Percentiles rank a stretch among this genome's conserved stretches.
phyloP scores from a whole-genome alignment of 2,113 vertebrate species.

The Atrichornis clamosus region DNA sequence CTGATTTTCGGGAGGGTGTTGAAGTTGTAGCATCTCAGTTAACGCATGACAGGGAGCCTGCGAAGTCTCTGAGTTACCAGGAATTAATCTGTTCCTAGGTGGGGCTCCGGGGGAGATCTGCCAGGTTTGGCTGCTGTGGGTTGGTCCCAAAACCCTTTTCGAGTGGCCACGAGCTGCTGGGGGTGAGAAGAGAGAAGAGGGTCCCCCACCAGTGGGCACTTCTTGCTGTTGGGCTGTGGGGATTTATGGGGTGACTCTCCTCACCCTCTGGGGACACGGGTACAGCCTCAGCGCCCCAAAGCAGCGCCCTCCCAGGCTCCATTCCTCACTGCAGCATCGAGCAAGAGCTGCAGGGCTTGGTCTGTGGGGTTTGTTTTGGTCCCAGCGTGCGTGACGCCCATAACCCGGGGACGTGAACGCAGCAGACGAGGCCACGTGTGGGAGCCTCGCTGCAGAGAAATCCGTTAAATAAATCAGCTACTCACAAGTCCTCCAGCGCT shows the following conservation, averaged over 20 bases:
- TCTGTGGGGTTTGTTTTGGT: not conserved
- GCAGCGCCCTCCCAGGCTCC: not conserved
- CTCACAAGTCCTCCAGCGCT: not conserved
- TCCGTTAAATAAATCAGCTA: not conserved
- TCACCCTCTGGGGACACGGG: not conserved
- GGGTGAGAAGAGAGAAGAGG: not conserved
- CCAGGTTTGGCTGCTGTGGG: not conserved
- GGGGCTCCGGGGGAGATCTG: not conserved
- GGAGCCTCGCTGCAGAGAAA: not conserved
- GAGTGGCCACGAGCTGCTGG: not conserved
- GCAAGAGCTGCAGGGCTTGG: not conserved
- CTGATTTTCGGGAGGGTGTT: not conserved
- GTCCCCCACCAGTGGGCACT: not conserved
- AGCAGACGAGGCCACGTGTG: fast-evolving
- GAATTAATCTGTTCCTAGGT: not conserved
- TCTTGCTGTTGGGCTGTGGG: not conserved
- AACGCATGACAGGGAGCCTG: not conserved
- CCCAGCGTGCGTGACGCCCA: fast-evolving
- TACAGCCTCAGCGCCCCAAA: not conserved
- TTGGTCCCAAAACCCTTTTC: not conserved
- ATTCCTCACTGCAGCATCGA: not conserved
- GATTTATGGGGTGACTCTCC: not conserved
- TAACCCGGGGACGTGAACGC: fast-evolving
- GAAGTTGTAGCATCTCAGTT: not conserved
- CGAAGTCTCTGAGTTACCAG: not conserved